Evolutionary conservation across 1,140 invertebrate genomes (phyloP), one percentile per base, ranked within the genome.

Genomic region (Brachionus paranguensis): DNA sequence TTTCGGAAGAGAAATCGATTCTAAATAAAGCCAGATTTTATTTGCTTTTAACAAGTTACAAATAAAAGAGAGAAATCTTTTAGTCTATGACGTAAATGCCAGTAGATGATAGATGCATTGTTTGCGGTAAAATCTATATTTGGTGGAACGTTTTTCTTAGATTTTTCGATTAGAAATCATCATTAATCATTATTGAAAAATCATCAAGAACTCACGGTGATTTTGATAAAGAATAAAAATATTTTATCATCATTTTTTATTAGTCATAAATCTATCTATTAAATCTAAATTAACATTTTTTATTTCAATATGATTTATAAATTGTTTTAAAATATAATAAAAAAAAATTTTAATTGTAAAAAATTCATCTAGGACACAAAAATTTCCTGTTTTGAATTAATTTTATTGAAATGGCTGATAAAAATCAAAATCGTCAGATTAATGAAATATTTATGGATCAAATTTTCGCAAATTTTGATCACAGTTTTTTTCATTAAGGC

Each of bases 161-260:
- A 60, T 60, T 20, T 60, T 60, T 60, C 53, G 53, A 60, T 60
- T 33, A 68, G 33, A 29, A 33, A 68, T n/a, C 14, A 68, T 68
- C 65, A 68, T 68, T 68, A 68, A 68, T 68, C 65, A 68, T 68
- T 68, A 68, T 68, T 68, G 64, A 33, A 68, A 68, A 68, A 33
- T n/a, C 27, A 68, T 68, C n/a, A 33, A 68, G 27, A 60, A 60
- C 53, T 60, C 53, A 60, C 17, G 53, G 53, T 60, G 53, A 60
- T 60, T 60, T 60, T 60, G 53, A 60, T 60, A 20, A 60, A 60
- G 17, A 60, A 20, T 60, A 60, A 60, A 60, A 20, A 60, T 60
- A 33, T 68, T 68, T 68, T 68, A 68, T 68, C 27, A n/a, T 68
- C 27, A 68, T 68, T 33, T 64, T 29, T 60, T 60, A 60, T 60